Percentiles rank a stretch among this genome's conserved stretches.
Conservation (phyloP, 2,113 vertebrate species). For the Argyrosomus japonicus region DNA sequence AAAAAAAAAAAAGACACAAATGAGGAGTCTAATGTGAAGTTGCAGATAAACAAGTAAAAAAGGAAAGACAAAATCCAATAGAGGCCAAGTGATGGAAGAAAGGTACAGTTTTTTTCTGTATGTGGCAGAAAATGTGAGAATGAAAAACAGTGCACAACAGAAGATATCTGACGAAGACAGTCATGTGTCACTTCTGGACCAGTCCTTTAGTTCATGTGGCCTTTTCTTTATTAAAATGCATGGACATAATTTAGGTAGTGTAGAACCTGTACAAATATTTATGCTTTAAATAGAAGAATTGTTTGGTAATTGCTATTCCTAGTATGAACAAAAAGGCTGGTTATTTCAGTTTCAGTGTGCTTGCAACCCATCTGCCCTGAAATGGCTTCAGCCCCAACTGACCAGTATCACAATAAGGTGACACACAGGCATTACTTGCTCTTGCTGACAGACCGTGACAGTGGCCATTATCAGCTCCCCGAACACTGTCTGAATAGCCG, state of each 20-base stretch:
- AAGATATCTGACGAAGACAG: not conserved
- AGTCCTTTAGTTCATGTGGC: not conserved
- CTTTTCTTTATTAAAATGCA: not conserved
- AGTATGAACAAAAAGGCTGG: slow-evolving; percentile 11
- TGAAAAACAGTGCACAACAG: not conserved
- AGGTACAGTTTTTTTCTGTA: not conserved
- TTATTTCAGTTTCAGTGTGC: slow-evolving; percentile 35
- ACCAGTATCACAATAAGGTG: slow-evolving; percentile 54
- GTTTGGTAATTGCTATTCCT: slow-evolving; percentile 18
- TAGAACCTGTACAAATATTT: slow-evolving; percentile 19
- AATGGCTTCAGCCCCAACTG: slow-evolving; percentile 50
- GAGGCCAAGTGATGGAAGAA: not conserved
- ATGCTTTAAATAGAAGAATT: slow-evolving; percentile 9
- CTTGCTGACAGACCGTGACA: slow-evolving; percentile 68
- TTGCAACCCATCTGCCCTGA: slow-evolving; percentile 48
- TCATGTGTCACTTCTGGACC: not conserved
- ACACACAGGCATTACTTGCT: slow-evolving; percentile 68
- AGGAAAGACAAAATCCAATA: not conserved
- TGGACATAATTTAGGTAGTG: not conserved
- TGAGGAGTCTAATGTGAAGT: not conserved
- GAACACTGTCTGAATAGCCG: slow-evolving; percentile 40
- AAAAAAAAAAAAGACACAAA: not conserved
- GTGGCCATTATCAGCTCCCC: slow-evolving; percentile 69
- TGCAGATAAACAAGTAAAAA: not conserved
- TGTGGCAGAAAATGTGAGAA: not conserved